Conservation (phyloP, 2,888 invertebrate genomes). For the Ctena decussata region DNA sequence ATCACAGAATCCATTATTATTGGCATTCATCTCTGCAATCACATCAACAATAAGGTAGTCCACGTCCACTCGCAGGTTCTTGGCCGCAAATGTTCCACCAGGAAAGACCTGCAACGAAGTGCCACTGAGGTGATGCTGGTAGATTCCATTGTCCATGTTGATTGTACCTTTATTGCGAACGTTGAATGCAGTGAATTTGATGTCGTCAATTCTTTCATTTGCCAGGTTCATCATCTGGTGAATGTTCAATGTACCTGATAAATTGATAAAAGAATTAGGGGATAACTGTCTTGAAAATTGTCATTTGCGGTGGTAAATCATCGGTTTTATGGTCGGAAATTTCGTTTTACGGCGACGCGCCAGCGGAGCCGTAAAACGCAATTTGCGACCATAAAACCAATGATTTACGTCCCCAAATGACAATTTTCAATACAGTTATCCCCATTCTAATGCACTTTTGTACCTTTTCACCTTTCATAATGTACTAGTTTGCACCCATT, state of each 20-base stretch:
- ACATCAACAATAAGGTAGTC: conserved; percentile 72
- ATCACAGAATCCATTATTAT: conserved; percentile 66
- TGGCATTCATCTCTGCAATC: conserved; percentile 68
- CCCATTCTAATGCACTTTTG: too few relatives aligned
- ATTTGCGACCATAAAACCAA: too few relatives aligned
- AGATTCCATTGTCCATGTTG: conserved; percentile 68
- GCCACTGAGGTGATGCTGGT: conserved; percentile 53
- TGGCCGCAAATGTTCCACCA: conserved; percentile 71
- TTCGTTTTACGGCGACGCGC: too few relatives aligned
- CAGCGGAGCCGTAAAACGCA: too few relatives aligned
- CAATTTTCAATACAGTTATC: too few relatives aligned
- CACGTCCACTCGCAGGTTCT: conserved; percentile 65
- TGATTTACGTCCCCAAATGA: too few relatives aligned
- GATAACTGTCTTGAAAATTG: too few relatives aligned
- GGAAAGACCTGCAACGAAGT: conserved; percentile 69
- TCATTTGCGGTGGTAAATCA: too few relatives aligned
- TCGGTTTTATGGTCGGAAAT: too few relatives aligned
- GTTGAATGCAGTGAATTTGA: conserved; percentile 69
- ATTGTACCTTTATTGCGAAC: conserved; percentile 75
- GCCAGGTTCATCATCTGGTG: conserved; percentile 72
- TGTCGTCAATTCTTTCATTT: conserved; percentile 66
- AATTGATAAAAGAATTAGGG: too few relatives aligned
- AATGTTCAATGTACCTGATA: conserved; percentile 71
- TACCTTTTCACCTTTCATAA: too few relatives aligned
- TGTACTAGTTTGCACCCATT: too few relatives aligned